Evolutionary conservation across 1,140 invertebrate genomes (phyloP).

Genomic region (Copidosoma floridanum): DNA sequence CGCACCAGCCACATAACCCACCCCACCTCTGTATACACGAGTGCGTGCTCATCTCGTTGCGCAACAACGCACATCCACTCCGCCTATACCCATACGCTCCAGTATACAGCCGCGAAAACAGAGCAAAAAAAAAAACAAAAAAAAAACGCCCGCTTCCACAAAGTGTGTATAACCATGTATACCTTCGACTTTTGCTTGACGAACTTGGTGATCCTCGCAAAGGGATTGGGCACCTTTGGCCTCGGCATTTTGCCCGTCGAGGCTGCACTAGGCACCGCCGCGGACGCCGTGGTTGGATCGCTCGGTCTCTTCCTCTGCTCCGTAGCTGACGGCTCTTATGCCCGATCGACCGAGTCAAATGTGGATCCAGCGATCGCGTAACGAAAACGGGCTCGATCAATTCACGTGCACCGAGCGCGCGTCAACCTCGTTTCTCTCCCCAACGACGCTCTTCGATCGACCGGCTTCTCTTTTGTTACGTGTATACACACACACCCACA

Average conservation of each 20-base stretch:
- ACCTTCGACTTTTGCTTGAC: constrained; percentile 58
- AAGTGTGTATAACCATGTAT: constrained; percentile 17
- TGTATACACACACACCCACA: too few species aligned
- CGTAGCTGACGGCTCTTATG: not conserved
- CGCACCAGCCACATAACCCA: too few species aligned
- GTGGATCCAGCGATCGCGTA: too few species aligned
- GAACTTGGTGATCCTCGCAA: constrained; percentile 53
- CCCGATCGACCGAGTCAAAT: too few species aligned
- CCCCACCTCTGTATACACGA: too few species aligned
- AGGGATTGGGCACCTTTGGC: constrained; percentile 48
- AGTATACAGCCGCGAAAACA: not conserved
- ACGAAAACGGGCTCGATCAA: too few species aligned
- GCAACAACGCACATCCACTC: not conserved
- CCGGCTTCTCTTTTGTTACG: too few species aligned
- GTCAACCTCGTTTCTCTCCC: too few species aligned
- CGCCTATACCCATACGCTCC: not conserved
- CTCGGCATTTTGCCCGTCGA: constrained; percentile 58
- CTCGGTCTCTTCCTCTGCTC: not conserved
- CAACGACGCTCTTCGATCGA: not conserved
- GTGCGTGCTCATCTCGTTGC: not conserved
- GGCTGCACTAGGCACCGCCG: too few species aligned
- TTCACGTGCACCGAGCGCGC: too few species aligned
- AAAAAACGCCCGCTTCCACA: not conserved
- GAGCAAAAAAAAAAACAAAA: not conserved
- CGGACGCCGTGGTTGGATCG: not conserved